phyloP scores from a whole-genome alignment of 92 coral and sea anemone species.

The Paramuricea clavata region DNA sequence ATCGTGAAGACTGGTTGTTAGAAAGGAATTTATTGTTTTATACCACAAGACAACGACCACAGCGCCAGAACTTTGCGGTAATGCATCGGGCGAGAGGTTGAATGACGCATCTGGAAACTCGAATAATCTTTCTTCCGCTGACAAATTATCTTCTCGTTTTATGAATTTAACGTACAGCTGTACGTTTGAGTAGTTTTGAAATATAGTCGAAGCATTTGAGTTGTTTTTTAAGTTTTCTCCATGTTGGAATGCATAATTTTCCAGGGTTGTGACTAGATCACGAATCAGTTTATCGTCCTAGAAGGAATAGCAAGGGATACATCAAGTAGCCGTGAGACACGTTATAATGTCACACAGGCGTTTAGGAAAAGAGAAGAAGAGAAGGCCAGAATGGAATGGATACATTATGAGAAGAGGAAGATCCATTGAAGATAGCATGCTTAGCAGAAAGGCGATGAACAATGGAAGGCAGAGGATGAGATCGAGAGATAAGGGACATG shows the following conservation, averaged over 20 bases:
- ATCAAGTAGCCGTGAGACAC: not conserved
- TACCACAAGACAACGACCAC: slow-evolving; percentile 23
- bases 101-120: slow-evolving; percentile 11
- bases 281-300: not conserved
- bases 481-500: no score
- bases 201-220: slow-evolving; percentile 4
- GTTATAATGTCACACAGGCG: no score
- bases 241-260: slow-evolving; percentile 30
- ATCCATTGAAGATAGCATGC: no score
- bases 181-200: slow-evolving; percentile 8
- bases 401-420: no score
- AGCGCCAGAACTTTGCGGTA: not conserved
- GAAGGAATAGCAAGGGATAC: not conserved
- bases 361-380: no score
- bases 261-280: not conserved
- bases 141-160: not conserved
- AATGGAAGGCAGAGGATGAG: no score
- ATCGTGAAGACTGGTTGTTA: not conserved
- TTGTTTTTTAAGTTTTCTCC: slow-evolving; percentile 18
- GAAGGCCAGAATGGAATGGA: no score
- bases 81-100: slow-evolving; percentile 23
- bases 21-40: slow-evolving; percentile 14
- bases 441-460: no score
- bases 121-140: not conserved
- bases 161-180: slow-evolving; percentile 1